phyloP scores from a whole-genome alignment of 2,113 vertebrate genomes.

The Opisthocomus hoazin region DNA sequence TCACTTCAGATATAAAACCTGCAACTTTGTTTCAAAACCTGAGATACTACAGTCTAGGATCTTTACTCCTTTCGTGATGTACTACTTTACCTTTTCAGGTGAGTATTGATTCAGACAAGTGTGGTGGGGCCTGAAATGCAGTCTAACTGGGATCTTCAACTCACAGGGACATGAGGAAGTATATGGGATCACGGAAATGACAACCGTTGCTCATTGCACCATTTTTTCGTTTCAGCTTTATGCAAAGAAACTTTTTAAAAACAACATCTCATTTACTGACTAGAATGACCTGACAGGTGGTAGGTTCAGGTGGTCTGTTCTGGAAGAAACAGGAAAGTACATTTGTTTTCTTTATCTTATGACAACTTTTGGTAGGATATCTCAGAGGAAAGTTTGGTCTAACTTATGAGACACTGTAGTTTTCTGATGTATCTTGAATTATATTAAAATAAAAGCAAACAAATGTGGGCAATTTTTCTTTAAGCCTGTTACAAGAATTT shows the following conservation, averaged over 20 bases:
- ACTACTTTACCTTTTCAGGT: background rate
- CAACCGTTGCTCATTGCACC: background rate
- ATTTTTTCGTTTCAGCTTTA: background rate
- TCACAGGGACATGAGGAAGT: background rate
- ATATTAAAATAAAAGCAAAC: slow-evolving; percentile 16
- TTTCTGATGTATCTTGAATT: background rate
- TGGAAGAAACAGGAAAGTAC: background rate
- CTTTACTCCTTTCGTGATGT: background rate
- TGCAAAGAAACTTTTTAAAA: background rate
- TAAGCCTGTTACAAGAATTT: background rate
- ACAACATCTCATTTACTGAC: background rate
- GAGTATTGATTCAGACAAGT: background rate
- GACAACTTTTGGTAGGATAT: background rate
- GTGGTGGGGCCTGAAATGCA: background rate
- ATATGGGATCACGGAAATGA: background rate
- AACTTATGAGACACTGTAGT: background rate
- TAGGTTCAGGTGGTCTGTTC: background rate
- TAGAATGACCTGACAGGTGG: background rate
- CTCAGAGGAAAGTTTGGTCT: background rate
- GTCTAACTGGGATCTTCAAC: background rate
- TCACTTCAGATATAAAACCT: background rate
- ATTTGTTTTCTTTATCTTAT: slow-evolving; percentile 9
- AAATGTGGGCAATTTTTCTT: background rate
- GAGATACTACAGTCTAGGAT: background rate
- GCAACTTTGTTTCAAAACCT: background rate